Evolutionary conservation across 2,888 invertebrate genomes (phyloP).

Genomic region (Ennomos erosarius): DNA sequence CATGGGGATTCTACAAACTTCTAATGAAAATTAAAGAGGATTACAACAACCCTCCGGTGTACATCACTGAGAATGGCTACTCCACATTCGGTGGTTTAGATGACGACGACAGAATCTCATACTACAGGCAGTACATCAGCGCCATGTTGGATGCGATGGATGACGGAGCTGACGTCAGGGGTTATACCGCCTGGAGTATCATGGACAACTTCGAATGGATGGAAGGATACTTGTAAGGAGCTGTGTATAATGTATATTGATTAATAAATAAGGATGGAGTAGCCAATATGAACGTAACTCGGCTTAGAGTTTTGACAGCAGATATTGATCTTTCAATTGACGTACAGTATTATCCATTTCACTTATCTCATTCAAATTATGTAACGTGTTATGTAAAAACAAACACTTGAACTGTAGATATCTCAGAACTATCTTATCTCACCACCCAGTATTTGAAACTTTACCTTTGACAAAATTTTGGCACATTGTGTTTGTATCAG

Average conservation of each 20-base stretch:
- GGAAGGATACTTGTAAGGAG: conserved; percentile 75
- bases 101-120: conserved; percentile 69
- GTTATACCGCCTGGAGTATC: conserved; percentile 85
- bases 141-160: conserved; percentile 66
- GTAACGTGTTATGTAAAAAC: too few species aligned
- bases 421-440: too few species aligned
- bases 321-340: too few species aligned
- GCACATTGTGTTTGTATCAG: too few species aligned
- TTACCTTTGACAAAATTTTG: too few species aligned
- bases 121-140: conserved; percentile 61
- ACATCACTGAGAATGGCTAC: conserved; percentile 84
- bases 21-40: conserved; percentile 72
- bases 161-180: conserved; percentile 68
- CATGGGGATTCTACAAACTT: conserved; percentile 82
- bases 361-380: too few species aligned
- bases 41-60: conserved; percentile 80
- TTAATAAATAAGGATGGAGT: not conserved
- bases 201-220: conserved; percentile 87
- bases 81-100: conserved; percentile 48
- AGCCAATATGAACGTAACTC: too few species aligned
- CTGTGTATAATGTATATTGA: conserved; percentile 5
- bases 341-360: too few species aligned
- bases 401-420: too few species aligned
- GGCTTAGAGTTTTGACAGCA: too few species aligned
- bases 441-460: too few species aligned